These are phyloP conservation scores for Patagioenas fasciata DNA, from an alignment of 2,113 vertebrate species.

Conservation along the genomic window DNA sequence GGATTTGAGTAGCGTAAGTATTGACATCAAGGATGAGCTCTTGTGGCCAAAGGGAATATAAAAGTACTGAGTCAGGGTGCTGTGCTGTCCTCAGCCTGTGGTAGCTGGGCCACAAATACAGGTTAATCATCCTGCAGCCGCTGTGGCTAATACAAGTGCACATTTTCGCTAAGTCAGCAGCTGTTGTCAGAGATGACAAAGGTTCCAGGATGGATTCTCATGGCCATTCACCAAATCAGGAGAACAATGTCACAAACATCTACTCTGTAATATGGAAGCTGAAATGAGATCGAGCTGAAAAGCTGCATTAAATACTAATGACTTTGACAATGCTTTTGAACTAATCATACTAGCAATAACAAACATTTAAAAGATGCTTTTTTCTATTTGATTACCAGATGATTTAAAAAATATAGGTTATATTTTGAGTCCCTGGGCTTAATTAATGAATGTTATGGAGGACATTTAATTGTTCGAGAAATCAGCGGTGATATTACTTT, in stretches of 20 bases:
- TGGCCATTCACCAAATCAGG: neutral
- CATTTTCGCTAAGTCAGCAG: neutral
- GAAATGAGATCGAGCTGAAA: neutral
- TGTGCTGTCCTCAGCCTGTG: neutral
- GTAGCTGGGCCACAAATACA: neutral
- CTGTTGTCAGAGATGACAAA: neutral
- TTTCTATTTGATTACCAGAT: neutral
- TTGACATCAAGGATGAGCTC: neutral
- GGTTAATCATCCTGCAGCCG: neutral
- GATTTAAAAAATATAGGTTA: neutral
- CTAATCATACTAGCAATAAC: neutral
- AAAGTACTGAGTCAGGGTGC: neutral
- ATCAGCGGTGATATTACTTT: neutral
- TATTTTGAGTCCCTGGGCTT: neutral
- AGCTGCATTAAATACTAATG: neutral
- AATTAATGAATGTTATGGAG: neutral
- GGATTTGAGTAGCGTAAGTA: neutral
- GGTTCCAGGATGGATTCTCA: neutral
- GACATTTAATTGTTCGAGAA: neutral
- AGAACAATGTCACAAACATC: accelerated
- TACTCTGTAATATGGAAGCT: neutral
- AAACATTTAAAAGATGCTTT: neutral
- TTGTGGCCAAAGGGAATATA: neutral
- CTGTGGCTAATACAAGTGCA: neutral
- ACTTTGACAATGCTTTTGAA: neutral